Percentiles rank a stretch among this genome's conserved stretches.
These are phyloP conservation scores for Mellilla xanthometata DNA, from an alignment of 2,888 invertebrate species.

Conservation along the genomic window DNA sequence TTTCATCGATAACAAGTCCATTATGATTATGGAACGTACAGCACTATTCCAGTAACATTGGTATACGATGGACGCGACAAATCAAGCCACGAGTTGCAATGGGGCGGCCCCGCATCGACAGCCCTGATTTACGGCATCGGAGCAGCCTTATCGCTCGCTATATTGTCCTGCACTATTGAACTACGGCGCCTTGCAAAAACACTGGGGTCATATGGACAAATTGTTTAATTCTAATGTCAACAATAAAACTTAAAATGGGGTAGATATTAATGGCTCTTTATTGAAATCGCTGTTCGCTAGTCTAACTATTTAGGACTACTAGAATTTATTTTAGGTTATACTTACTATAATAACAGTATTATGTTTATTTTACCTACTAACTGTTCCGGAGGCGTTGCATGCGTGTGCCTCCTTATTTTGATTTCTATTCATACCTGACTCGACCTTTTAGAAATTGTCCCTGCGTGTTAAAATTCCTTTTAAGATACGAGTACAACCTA, in stretches of 20 bases:
- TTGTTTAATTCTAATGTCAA: conserved; percentile 29
- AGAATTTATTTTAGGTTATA: too few relatives aligned
- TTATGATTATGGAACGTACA: conserved; percentile 11
- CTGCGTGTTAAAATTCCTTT: too few relatives aligned
- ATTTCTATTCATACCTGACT: too few relatives aligned
- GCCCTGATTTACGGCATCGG: conserved; percentile 72
- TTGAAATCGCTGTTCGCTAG: too few relatives aligned
- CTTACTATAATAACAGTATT: too few relatives aligned
- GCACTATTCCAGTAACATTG: conserved; percentile 47
- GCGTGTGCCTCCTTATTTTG: too few relatives aligned
- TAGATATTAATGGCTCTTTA: too few relatives aligned
- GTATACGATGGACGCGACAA: conserved; percentile 76
- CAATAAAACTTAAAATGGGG: not conserved
- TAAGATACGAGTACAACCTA: too few relatives aligned
- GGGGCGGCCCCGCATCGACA: conserved; percentile 80
- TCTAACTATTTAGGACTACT: too few relatives aligned
- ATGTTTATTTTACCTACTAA: too few relatives aligned
- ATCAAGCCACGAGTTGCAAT: conserved; percentile 73
- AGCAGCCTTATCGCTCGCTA: conserved; percentile 61
- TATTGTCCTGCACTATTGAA: conserved; percentile 24
- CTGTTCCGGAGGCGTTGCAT: too few relatives aligned
- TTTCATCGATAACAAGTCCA: conserved; percentile 22
- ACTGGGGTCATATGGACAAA: conserved; percentile 29
- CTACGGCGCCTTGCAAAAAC: conserved; percentile 30
- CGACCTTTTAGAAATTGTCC: too few relatives aligned